Conservation (phyloP, 2,888 invertebrate species). For the Sarcophaga caerulescens region DNA sequence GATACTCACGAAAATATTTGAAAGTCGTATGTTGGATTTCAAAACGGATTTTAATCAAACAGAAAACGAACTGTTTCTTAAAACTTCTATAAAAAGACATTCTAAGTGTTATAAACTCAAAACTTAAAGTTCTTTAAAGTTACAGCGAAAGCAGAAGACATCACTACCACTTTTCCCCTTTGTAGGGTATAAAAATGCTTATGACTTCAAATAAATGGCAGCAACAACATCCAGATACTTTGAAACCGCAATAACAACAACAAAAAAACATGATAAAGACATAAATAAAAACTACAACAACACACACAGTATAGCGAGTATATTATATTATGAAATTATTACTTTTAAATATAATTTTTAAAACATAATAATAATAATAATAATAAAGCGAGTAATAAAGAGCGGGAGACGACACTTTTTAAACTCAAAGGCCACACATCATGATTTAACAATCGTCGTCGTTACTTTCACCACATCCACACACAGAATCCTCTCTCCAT, state of each 20-base stretch:
- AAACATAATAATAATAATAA: background rate
- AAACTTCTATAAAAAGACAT: too few relatives aligned
- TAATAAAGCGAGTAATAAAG: slow-evolving; percentile 3
- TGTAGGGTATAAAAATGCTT: too few relatives aligned
- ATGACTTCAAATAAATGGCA: too few relatives aligned
- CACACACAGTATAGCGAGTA: background rate
- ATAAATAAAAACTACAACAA: background rate
- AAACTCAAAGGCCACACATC: slow-evolving; percentile 19
- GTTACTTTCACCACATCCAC: background rate
- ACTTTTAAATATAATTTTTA: slow-evolving; percentile 45
- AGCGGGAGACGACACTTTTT: slow-evolving; percentile 11
- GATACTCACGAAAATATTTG: too few relatives aligned
- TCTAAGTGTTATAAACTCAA: too few relatives aligned
- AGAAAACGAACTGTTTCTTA: too few relatives aligned
- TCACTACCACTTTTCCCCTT: too few relatives aligned
- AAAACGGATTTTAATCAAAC: too few relatives aligned
- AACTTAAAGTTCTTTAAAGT: too few relatives aligned
- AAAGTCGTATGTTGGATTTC: too few relatives aligned
- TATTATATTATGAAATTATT: slow-evolving; percentile 33
- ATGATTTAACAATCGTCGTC: slow-evolving; percentile 14
- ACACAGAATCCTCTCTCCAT: background rate
- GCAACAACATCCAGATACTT: background rate
- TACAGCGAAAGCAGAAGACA: too few relatives aligned
- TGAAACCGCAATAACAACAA: background rate
- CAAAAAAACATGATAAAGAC: background rate